A percentile compares a stretch with the other conserved stretches of the same genome.
Evolutionary conservation across 2,888 invertebrate genomes (phyloP).

Genomic region (Allophyes oxyacanthae): DNA sequence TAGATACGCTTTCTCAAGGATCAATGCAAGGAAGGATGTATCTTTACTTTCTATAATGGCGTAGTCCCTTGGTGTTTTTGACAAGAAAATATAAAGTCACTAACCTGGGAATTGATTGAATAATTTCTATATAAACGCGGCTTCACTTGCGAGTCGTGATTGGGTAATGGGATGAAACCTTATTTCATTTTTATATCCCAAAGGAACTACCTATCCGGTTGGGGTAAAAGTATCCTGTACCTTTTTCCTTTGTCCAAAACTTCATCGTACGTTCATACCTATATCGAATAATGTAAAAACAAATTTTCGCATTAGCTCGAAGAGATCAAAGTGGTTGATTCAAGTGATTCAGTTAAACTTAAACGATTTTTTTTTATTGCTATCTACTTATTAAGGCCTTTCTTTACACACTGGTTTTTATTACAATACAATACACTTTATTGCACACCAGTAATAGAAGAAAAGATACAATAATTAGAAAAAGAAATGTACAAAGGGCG

Average conservation of each 20-base stretch:
- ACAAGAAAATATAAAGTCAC: conserved; percentile 1
- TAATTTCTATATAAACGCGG: conserved; percentile 13
- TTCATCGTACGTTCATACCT: conserved; percentile 20
- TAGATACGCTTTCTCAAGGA: too few species aligned
- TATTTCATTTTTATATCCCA: conserved; percentile 35
- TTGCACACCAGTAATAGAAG: too few species aligned
- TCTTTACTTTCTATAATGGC: too few species aligned
- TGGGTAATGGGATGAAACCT: conserved; percentile 39
- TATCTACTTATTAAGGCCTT: too few species aligned
- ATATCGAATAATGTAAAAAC: conserved; percentile 20
- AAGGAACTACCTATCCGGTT: conserved; percentile 29
- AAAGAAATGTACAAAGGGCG: too few species aligned
- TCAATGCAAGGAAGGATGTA: too few species aligned
- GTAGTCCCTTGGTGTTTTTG: not conserved
- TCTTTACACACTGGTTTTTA: too few species aligned
- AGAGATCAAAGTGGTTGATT: too few species aligned
- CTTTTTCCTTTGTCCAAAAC: conserved; percentile 14
- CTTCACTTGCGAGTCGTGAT: conserved; percentile 15
- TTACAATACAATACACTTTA: too few species aligned
- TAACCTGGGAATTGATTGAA: conserved; percentile 20
- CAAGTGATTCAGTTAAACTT: too few species aligned
- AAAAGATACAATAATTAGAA: too few species aligned
- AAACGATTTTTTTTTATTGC: too few species aligned
- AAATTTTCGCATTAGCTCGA: conserved; percentile 18
- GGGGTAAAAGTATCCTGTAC: conserved; percentile 15